Evolutionary conservation across 2,113 vertebrate species (phyloP).

Genomic region (Siniperca knerii): DNA sequence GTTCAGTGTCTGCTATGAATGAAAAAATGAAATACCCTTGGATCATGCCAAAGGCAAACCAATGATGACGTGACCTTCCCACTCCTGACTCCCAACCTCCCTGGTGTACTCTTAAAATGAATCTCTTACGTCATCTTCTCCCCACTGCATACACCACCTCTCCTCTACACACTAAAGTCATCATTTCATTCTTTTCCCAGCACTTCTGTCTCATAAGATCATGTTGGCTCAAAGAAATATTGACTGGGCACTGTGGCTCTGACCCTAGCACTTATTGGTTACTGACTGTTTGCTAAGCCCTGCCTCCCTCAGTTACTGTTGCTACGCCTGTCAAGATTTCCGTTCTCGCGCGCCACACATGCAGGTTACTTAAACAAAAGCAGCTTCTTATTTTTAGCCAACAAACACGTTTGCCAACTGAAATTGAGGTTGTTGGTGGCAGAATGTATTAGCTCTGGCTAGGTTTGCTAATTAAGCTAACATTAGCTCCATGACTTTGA

Average conservation of each 20-base stretch:
- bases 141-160: neutral
- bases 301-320: too few relatives aligned
- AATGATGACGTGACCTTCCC: conserved; percentile 33
- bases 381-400: too few relatives aligned
- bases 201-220: neutral
- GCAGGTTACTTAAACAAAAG: too few relatives aligned
- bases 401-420: too few relatives aligned
- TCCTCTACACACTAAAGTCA: conserved; percentile 3
- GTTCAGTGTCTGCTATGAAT: neutral
- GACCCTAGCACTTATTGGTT: neutral
- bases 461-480: too few relatives aligned
- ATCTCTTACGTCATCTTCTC: conserved; percentile 28
- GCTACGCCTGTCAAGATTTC: too few relatives aligned
- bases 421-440: too few relatives aligned
- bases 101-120: conserved; percentile 9
- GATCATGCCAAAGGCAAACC: conserved; percentile 43
- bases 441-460: too few relatives aligned
- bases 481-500: too few relatives aligned
- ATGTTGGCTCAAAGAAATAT: neutral
- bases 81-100: neutral
- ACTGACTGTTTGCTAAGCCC: too few relatives aligned
- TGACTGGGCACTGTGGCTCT: neutral
- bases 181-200: neutral
- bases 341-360: too few relatives aligned
- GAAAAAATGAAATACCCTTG: neutral